Percentiles rank a stretch among this genome's conserved stretches.
Evolutionary conservation across 1,140 invertebrate species (phyloP).

Genomic region (Copidosoma floridanum): DNA sequence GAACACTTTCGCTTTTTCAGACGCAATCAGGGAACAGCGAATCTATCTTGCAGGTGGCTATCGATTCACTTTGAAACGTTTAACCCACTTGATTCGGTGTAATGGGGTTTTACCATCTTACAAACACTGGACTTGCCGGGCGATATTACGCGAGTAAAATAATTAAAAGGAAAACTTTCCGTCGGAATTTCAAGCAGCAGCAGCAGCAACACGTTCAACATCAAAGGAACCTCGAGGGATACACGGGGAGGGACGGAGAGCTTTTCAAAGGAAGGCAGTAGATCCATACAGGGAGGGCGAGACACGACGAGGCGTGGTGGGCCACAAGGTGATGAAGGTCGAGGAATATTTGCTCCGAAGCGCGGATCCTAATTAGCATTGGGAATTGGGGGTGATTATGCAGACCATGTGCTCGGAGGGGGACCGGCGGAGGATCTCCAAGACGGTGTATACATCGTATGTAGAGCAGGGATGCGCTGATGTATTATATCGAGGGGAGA

Average conservation of each 20-base stretch:
- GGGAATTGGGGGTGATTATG: conserved; percentile 53
- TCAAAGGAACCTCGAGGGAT: conserved; percentile 1
- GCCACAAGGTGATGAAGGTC: conserved; percentile 38
- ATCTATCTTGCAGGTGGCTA: too few relatives aligned
- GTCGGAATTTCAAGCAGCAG: too few relatives aligned
- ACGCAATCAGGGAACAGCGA: too few relatives aligned
- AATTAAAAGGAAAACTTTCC: too few relatives aligned
- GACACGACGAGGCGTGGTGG: conserved; percentile 29
- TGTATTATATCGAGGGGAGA: too few relatives aligned
- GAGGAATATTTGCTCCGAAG: conserved; percentile 44
- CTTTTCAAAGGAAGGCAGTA: neutral
- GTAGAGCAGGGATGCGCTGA: neutral
- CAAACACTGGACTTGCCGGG: too few relatives aligned
- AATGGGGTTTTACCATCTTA: too few relatives aligned
- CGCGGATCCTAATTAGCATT: conserved; percentile 53
- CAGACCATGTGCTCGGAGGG: conserved; percentile 46
- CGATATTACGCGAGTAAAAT: too few relatives aligned
- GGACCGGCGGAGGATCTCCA: conserved; percentile 28
- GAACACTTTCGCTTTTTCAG: too few relatives aligned
- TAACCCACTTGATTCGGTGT: too few relatives aligned
- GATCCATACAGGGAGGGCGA: neutral
- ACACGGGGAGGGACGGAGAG: too few relatives aligned
- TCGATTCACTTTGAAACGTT: too few relatives aligned
- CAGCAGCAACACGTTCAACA: neutral
- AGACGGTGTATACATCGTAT: conserved; percentile 13